Evolutionary conservation across 1,140 invertebrate genomes (phyloP), one percentile per base, ranked within the genome.

Genomic region (Neotoxoptera formosana): DNA sequence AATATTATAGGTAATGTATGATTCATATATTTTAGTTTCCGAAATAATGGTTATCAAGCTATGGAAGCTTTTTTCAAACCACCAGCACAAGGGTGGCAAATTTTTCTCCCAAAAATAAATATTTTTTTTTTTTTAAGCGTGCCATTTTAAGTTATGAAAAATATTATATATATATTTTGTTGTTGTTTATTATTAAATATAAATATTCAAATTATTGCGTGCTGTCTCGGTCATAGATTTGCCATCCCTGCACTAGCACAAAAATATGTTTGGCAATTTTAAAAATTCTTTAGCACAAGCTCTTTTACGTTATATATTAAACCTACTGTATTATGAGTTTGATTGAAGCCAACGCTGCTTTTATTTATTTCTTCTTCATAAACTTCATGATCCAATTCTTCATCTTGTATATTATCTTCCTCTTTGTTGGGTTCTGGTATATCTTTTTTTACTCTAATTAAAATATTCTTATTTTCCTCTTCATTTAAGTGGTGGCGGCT

Each of bases 371-470:
- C 86, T n/a, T 89, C 86, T 48, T 76, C 87, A 53, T 88, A 53
- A 21, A 81, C 47, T 93, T 92, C 90, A 81, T 84, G 90, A 34
- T 89, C 88, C 53, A 53, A 81, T 56, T 56, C 93, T 94, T 93
- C 67, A 45, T 94, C 94, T 76, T 94, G 94, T 30, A 93, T 76
- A 86, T 92, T 53, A 51, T 91, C 56, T 25, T 94, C 94, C 25
- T 93, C 87, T 81, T 94, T 93, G 67, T 94, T 89, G 7, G 51
- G 86, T 94, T 94, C 86, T 30, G 93, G 92, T 21, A 20, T 90
- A 83, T 93, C 94, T 81, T 93, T 34, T n/a, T 93, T 83, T 53
- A 20, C 36, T 56, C 11, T 30, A 41, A 45, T 30, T 30, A 41
- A 20, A 53, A 30, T 51, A 56, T 41, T 86, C 3, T 53, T 20